A percentile compares a stretch with the other conserved stretches of the same genome.
phyloP scores from a whole-genome alignment of 2,797 vertebrate species.

The Sternarchorhynchus goeldii region DNA sequence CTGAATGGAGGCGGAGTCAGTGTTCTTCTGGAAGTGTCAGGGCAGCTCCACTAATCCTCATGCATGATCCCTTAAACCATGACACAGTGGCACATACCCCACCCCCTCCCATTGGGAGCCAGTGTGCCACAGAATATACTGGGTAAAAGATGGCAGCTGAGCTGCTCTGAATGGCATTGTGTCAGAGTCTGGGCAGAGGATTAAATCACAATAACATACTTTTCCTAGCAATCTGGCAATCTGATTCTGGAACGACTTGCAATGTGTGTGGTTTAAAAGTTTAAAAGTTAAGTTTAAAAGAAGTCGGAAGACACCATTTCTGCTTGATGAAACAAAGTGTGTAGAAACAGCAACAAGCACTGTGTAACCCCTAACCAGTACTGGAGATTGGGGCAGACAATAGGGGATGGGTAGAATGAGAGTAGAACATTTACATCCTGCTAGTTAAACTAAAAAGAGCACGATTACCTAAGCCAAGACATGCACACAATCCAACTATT shows the following conservation, averaged over 20 bases:
- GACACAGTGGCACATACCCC: not conserved
- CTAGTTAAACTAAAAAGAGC: too few species aligned
- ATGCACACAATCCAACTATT: too few species aligned
- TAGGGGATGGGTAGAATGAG: too few species aligned
- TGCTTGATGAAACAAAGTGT: too few species aligned
- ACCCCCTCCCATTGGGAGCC: not conserved
- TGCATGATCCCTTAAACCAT: not conserved
- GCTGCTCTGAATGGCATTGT: not conserved
- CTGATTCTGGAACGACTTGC: constrained; percentile 4
- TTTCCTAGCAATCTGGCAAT: constrained; percentile 8
- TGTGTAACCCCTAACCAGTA: too few species aligned
- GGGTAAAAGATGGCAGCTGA: not conserved
- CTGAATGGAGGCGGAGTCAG: constrained; percentile 18
- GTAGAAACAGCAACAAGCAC: too few species aligned
- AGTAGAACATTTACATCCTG: too few species aligned
- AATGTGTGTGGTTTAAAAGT: not conserved
- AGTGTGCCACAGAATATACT: not conserved
- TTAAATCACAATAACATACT: constrained; percentile 13
- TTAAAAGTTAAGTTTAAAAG: not conserved
- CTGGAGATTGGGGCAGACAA: too few species aligned
- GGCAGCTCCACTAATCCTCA: constrained; percentile 10
- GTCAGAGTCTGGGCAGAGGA: constrained; percentile 26
- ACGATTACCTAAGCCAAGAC: too few species aligned
- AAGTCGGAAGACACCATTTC: too few species aligned
- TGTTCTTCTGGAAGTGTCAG: constrained; percentile 1